phyloP scores from a whole-genome alignment of 2,888 invertebrate genomes.

The Cerceris ruficornis region DNA sequence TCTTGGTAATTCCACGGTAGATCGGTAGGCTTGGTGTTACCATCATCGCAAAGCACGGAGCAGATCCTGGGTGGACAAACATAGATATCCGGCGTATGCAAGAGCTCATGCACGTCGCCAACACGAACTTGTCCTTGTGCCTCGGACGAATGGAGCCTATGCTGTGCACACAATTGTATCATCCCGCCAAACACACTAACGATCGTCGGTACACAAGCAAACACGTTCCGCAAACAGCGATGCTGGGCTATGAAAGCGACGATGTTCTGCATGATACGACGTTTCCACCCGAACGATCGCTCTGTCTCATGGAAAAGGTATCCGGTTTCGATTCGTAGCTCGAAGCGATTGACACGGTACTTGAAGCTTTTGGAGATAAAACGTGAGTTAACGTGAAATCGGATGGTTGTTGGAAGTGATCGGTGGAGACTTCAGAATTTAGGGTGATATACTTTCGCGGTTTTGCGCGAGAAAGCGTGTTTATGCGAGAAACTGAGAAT shows the following conservation, averaged over 20 bases:
- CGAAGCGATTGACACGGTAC: background rate
- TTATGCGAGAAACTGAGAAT: background rate
- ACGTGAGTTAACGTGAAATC: background rate
- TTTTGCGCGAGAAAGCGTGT: background rate
- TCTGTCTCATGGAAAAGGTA: background rate
- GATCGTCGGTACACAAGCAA: constrained; percentile 66
- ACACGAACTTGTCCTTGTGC: constrained; percentile 54
- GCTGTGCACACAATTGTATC: constrained; percentile 72
- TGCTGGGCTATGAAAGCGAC: constrained; percentile 50
- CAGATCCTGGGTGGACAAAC: constrained; percentile 68
- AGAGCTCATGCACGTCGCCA: constrained; percentile 37
- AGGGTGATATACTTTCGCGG: too few relatives aligned
- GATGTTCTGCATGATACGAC: constrained; percentile 28
- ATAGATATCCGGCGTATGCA: constrained; percentile 64
- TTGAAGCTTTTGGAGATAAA: background rate
- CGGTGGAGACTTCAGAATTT: too few relatives aligned
- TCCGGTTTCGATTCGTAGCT: constrained; percentile 6
- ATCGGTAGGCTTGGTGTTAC: constrained; percentile 32
- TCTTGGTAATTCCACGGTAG: constrained; percentile 30
- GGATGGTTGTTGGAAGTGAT: too few relatives aligned
- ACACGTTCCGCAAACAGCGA: constrained; percentile 63
- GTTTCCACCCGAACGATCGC: constrained; percentile 7
- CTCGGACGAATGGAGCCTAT: constrained; percentile 50
- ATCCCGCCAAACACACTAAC: constrained; percentile 71
- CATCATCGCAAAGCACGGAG: constrained; percentile 35